Evolutionary conservation across 1,140 invertebrate genomes (phyloP).

Genomic region (Gonioctena quinquepunctata): DNA sequence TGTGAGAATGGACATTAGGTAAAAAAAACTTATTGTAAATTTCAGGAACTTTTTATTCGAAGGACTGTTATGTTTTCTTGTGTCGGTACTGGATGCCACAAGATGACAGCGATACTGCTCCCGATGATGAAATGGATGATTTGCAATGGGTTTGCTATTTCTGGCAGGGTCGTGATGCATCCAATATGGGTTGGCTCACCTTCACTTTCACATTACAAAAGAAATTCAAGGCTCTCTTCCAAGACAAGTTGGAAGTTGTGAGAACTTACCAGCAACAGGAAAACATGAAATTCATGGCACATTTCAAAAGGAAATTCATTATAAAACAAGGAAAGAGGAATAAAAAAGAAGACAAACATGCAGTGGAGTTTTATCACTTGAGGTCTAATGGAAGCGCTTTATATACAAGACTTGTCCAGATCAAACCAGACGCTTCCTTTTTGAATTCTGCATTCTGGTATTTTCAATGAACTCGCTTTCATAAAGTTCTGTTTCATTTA

Average conservation of each 20-base stretch:
- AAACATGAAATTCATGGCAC: slow-evolving; percentile 97
- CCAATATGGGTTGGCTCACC: slow-evolving; percentile 99
- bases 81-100: slow-evolving; percentile 90
- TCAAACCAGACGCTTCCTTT: slow-evolving; percentile 75
- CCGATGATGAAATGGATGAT: slow-evolving; percentile 70
- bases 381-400: slow-evolving; percentile 94
- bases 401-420: slow-evolving; percentile 92
- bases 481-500: too few relatives aligned
- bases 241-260: slow-evolving; percentile 94
- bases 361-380: slow-evolving; percentile 92
- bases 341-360: slow-evolving; percentile 59
- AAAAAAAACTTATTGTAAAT: slow-evolving; percentile 26
- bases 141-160: slow-evolving; percentile 98
- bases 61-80: slow-evolving; percentile 97
- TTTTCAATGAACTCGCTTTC: slow-evolving; percentile 37
- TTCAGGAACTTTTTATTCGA: slow-evolving; percentile 83
- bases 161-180: slow-evolving; percentile 97
- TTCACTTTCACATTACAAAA: slow-evolving; percentile 98
- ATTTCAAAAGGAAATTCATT: slow-evolving; percentile 95
- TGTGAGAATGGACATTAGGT: too few relatives aligned
- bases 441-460: slow-evolving; percentile 88
- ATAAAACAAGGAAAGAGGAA: slow-evolving; percentile 91
- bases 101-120: slow-evolving; percentile 66
- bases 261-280: slow-evolving; percentile 97
- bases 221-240: slow-evolving; percentile 94